Base-by-base conservation (phyloP, 2,888 invertebrate species). In the Synergus japonicus region DNA sequence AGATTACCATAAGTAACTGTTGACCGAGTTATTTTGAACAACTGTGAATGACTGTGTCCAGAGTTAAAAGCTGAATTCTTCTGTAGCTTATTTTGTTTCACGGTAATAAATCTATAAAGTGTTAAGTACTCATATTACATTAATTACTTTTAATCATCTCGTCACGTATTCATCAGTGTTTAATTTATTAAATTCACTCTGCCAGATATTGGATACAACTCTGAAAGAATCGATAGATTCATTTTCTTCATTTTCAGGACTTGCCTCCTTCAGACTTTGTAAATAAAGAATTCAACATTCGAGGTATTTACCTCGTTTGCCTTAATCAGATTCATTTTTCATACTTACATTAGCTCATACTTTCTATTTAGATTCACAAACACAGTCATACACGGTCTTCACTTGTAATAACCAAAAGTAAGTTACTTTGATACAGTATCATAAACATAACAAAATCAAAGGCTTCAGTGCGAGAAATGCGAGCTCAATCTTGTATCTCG, bases 401-500 rank as follows among this genome's bases (percentile, higher is more conserved):
- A 73, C 46, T 69, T 69, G 69, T 69, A 73, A 73, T 37, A 73
- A 37, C 54, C 22, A 37, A 29, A 69, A 49, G 4, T 12, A 73
- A 73, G 54, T 37, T 49, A 15, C 54, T 73, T 73, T 73, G 73
- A 73, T 73, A 73, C 49, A 73, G 29, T 54, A 69, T 54, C 73
- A 54, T 73, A 54, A 54, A 73, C 73, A 54, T 78, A 78, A 66
- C 41, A 65, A 66, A 78, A 66, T 78, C 67, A 44, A 67, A 49
- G 66, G 69, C 15, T 22, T 44, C 46, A 15, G 60, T 78, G 69
- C 22, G 67, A 69, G 63, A 22, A 69, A 44, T 46, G 78, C 67
- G 58, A 69, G 69, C 78, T 78, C 78, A 78, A 78, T 78, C 69
- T 69, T 67, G 78, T 78, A 78, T 78, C 69, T 78, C 46, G 37